Evolutionary conservation across 2,797 vertebrate genomes (phyloP), one percentile per base, ranked within the genome.

Genomic region (Microctenopoma stevenorrisi): DNA sequence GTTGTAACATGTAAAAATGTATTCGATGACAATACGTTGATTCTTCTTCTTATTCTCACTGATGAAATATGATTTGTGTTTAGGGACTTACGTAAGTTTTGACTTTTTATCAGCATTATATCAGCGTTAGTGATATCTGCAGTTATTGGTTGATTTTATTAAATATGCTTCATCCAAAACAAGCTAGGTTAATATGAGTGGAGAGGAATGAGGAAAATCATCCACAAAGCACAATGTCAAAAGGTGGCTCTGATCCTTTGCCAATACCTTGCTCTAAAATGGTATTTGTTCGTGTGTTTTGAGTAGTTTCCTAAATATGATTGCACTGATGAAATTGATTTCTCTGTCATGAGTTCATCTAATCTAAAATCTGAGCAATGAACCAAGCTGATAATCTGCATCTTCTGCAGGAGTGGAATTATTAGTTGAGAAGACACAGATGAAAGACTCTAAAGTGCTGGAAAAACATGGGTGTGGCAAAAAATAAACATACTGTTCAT

Each of bases 321-420:
- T 28, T 6, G 15, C 14, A n/a, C 33, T 66, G 79, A 66, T 68
- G 12, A 56, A 62, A 63, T 68, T 67, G 76, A 76, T 79, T 74
- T 76, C 55, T 58, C 42, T 58, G 14, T 52, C n/a, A 6, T 30
- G 42, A 43, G 22, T 62, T 55, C n/a, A 60, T 73, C 60, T 62
- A 48, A 70, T 59, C 48, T 63, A 22, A 65, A 65, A 62, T 70
- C 50, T 44, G 50, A 53, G 53, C 47, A 26, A 15, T 57, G 47
- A 78, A 60, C 38, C 54, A 22, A 33, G 47, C 25, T 49, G 15
- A 7, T 47, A 4, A 70, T 74, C 57, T 61, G 61, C 48, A 42
- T 67, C 57, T 66, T 58, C 56, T 68, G n/a, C 14, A 59, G 38
- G 30, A 62, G 60, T 11, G 12, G 10, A 38, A 38, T 38, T 38